Evolutionary conservation across 2,888 invertebrate species (phyloP), one percentile per base, ranked within the genome.

Genomic region (Megastigmus dorsalis): DNA sequence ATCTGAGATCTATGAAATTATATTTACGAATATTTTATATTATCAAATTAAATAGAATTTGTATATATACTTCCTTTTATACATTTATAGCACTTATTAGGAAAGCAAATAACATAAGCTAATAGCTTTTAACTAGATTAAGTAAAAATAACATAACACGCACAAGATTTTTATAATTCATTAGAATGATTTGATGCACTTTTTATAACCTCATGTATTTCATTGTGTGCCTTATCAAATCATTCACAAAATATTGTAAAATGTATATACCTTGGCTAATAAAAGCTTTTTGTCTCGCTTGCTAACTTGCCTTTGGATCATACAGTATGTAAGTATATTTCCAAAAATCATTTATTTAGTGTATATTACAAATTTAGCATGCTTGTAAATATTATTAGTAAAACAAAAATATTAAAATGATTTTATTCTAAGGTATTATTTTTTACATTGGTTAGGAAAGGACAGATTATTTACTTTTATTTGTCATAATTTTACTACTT

Each of bases 271-370:
- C 50, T 67, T 63, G 26, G 66, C 57, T 76, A 76, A 76, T 76
- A 63, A 74, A 60, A 10, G 57, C 54, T 74, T 67, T 69, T 9
- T 70, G 74, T 74, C 73, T 62, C 72, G 69, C 76, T 77, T 78
- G 80, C 78, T 77, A 68, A 77, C 72, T 52, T 69, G 15, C 10
- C 45, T 43, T 72, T 82, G 86, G 86, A 85, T 72, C 73, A 65
- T 79, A 62, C 80, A 87, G 87, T 84, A 86, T 84, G 87, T 87
- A 82, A 87, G 87, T 87, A 86, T 50, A 48, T 33, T 57, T 60
- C 10, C 13, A 38, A 52, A 52, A 52, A 23, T 50, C 43, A 43
- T 50, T 50, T 15, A 18, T 18, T 4, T 20, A 20, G 36, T 38
- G 38, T 10, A 10, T 13, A 18, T 15, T 18, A 15, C 13, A n/a